Evolutionary conservation across 2,888 invertebrate species (phyloP).

Genomic region (Glaucopsyche alexis): DNA sequence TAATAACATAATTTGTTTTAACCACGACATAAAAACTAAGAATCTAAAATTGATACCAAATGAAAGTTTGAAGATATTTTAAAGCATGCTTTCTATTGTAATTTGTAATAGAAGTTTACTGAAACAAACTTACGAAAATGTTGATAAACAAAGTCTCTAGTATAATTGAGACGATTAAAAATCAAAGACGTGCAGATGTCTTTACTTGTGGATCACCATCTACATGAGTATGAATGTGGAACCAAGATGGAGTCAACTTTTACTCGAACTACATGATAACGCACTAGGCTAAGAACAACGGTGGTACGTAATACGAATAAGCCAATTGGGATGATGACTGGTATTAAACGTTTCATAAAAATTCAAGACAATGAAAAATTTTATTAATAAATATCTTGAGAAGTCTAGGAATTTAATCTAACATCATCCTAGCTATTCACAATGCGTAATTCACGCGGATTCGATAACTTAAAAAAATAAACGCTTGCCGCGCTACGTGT

Average conservation of each 20-base stretch:
- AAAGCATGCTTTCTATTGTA: slow-evolving; percentile 7
- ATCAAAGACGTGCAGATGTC: slow-evolving; percentile 11
- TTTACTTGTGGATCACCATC: neutral
- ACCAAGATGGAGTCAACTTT: neutral
- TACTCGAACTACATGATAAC: neutral
- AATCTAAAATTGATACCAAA: neutral
- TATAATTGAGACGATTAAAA: slow-evolving; percentile 1
- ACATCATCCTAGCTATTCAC: too few relatives aligned
- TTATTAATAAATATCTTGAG: neutral
- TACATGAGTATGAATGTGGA: neutral
- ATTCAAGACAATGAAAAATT: neutral
- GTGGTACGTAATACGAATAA: slow-evolving; percentile 5
- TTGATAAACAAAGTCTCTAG: slow-evolving; percentile 9
- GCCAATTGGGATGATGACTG: slow-evolving; percentile 5
- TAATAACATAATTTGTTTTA: neutral
- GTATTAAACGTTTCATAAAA: neutral
- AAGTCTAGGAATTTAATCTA: too few relatives aligned
- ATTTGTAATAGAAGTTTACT: neutral
- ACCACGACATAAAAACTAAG: neutral
- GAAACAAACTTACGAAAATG: neutral
- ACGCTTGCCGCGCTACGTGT: too few relatives aligned
- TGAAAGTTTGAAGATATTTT: neutral
- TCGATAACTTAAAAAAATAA: too few relatives aligned
- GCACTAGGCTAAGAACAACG: neutral
- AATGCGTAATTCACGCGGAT: too few relatives aligned